Conservation (phyloP, 2,113 vertebrate genomes). For the Amphilophus citrinellus region DNA sequence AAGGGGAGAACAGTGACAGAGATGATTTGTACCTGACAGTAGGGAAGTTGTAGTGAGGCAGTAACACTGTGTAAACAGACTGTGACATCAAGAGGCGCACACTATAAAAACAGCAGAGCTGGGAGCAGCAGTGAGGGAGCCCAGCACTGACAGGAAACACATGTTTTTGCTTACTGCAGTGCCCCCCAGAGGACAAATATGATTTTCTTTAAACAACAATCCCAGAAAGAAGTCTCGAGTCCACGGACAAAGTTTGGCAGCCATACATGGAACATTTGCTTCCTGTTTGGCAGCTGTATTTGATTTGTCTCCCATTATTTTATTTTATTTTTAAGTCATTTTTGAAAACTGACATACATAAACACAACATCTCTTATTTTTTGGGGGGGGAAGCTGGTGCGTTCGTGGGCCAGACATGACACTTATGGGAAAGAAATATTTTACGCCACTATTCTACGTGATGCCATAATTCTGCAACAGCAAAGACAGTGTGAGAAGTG, state of each 20-base stretch:
- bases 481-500: not conserved
- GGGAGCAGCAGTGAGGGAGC: not conserved
- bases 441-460: not conserved
- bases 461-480: not conserved
- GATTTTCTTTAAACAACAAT: not conserved
- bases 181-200: not conserved
- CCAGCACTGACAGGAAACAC: not conserved
- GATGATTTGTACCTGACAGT: conserved; percentile 35
- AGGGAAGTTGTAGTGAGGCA: conserved; percentile 35
- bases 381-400: too few species aligned
- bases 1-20: conserved; percentile 22
- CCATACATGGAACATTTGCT: not conserved
- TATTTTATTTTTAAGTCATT: too few species aligned
- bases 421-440: too few species aligned
- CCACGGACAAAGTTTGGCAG: not conserved
- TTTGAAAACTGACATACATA: too few species aligned
- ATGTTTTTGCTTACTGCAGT: not conserved
- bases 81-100: not conserved
- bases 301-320: too few species aligned
- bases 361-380: too few species aligned
- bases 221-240: not conserved
- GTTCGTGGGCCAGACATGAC: too few species aligned
- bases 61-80: conserved; percentile 40
- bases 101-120: not conserved
- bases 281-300: not conserved